Evolutionary conservation across 2,888 invertebrate genomes (phyloP), one percentile per base, ranked within the genome.

Genomic region (Amphipyra berbera): DNA sequence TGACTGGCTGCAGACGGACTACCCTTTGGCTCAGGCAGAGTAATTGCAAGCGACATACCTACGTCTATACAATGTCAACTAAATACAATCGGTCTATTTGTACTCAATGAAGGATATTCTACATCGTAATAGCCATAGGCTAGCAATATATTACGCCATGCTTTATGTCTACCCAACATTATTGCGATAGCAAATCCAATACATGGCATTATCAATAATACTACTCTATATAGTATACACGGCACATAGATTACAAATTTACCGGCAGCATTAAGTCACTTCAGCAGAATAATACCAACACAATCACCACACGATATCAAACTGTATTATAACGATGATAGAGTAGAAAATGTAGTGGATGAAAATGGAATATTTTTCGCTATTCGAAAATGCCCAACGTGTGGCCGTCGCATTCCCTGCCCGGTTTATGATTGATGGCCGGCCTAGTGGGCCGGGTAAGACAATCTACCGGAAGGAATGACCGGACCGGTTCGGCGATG

Each of bases 391-490:
- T 78, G 67, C 71, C 60, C 48, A 68, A 56, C 72, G 60, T 74
- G 73, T 76, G 64, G 76, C 72, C 73, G 73, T 73, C 77, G 63
- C 71, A 70, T 71, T 78, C 77, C 68, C 66, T 66, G 65, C 66
- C 74, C 81, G 68, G 69, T 56, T 59, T 77, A 86, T 87, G 87
- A 87, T 86, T 84, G 90, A 91, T 89, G 83, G 75, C 79, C 78
- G 78, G 70, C 75, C 79, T 79, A 76, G 78, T 79, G 79, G 82
- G 63, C 86, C 87, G 91, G 89, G 88, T 88, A 88, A 91, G 90
- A 92, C 92, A 90, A 91, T 90, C 88, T 87, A 81, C 88, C 88
- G 90, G 89, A 90, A 90, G 84, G 82, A 88, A 87, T 82, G 85
- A 80, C 83, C 84, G 79, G 78, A 52, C 79, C 62, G 68, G 70